These are phyloP conservation scores for Epirrhoe tristata DNA, from an alignment of 2,888 invertebrate genomes.

Conservation along the genomic window DNA sequence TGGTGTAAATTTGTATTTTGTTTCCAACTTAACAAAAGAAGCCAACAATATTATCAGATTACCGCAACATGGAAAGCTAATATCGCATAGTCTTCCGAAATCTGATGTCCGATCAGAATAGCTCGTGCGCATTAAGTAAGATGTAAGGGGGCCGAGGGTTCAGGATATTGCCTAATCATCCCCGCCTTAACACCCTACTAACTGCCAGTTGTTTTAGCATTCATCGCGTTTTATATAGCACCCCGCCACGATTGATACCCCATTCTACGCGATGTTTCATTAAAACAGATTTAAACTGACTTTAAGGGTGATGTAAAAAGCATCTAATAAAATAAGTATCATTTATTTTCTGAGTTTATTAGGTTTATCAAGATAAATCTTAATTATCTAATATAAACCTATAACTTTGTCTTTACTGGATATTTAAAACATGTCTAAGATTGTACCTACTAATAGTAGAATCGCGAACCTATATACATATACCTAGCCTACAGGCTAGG, in stretches of 20 bases:
- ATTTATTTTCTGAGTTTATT: too few species aligned
- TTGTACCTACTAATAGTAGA: too few species aligned
- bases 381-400: too few species aligned
- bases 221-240: slow-evolving; percentile 71
- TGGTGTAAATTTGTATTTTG: background rate
- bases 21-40: background rate
- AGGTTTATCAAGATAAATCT: too few species aligned
- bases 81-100: slow-evolving; percentile 66
- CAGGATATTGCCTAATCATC: slow-evolving; percentile 84
- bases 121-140: slow-evolving; percentile 77
- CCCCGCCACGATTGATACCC: slow-evolving; percentile 70
- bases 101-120: slow-evolving; percentile 75
- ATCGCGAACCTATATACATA: too few species aligned
- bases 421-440: too few species aligned
- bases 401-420: too few species aligned
- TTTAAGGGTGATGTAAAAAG: background rate
- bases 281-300: slow-evolving; percentile 56
- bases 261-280: slow-evolving; percentile 68
- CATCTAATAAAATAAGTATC: too few species aligned
- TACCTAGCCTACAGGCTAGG: too few species aligned
- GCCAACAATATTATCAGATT: slow-evolving; percentile 43
- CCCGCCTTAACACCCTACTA: slow-evolving; percentile 81
- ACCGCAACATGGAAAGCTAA: slow-evolving; percentile 58
- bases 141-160: slow-evolving; percentile 74
- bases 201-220: slow-evolving; percentile 83